Base-by-base conservation (phyloP, 2,113 vertebrate genomes). In the Melanotaenia duboulayi region DNA sequence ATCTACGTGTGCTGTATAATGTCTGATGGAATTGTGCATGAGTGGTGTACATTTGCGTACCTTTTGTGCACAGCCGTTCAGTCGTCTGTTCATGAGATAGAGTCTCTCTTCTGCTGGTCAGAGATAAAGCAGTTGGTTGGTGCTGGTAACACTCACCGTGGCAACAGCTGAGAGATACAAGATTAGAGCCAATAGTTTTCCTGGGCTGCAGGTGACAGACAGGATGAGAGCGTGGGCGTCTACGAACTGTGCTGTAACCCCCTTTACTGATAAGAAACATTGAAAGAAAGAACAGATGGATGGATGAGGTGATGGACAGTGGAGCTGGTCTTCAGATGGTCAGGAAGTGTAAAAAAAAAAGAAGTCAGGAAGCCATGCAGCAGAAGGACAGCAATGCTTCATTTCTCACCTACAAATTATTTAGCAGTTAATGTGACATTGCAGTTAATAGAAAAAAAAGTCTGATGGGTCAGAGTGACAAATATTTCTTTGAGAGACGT, bases 91-190 rank as follows among this genome's bases (percentile, higher is more conserved):
- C 50, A 64, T 63, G 63, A 65, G 84, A 83, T 80, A 55, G 49
- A 74, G 75, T 85, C 78, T 86, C 65, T 55, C 49, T 65, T 85
- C 72, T 86, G 85, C 85, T 82, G 84, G 87, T 89, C 74, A 65
- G 70, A 78, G 91, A 92, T 92, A 91, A 91, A 90, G 78, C 84
- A 64, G 63, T 79, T 59, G 77, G 85, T 82, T 78, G 75, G 79
- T 22, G 22, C 56, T 60, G 62, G 78, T 83, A 78, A 85, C 64
- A 44, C 72, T 85, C 83, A 78, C 74, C 19, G 71, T 79, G 74
- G 89, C 83, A 84, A 80, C 76, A 71, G 86, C 79, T 83, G 78
- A 88, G 76, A 85, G 84, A 91, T 91, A 88, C 85, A 90, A 90
- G 90, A 91, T 92, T 86, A 91, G 68, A 82, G 76, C 66, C 83